Conservation (phyloP, 2,113 vertebrate species). For the Dunckerocampus dactyliophorus region DNA sequence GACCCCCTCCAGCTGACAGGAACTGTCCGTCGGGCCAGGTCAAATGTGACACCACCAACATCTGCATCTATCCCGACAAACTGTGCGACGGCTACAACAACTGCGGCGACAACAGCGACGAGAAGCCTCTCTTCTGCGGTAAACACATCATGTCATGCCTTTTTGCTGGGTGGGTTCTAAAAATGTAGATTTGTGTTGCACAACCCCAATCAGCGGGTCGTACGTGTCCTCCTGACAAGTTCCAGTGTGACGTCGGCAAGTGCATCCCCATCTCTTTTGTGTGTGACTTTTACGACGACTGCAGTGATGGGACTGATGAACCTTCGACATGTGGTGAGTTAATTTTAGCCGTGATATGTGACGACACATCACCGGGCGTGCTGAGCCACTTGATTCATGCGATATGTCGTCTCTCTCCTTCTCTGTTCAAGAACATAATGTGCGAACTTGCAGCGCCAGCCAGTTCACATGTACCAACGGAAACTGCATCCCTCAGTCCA, state of each 20-base stretch:
- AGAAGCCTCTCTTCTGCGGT: conserved; percentile 70
- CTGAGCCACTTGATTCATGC: not conserved
- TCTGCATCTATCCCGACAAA: conserved; percentile 80
- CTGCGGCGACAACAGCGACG: conserved; percentile 74
- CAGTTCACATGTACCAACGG: conserved; percentile 71
- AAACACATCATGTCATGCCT: conserved; percentile 1
- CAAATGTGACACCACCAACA: conserved; percentile 85
- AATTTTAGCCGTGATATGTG: not conserved
- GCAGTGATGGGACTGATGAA: conserved; percentile 69
- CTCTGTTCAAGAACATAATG: conserved; percentile 50
- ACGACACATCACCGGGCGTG: not conserved
- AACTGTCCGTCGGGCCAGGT: conserved; percentile 76
- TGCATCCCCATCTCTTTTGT: conserved; percentile 63
- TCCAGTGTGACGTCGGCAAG: conserved; percentile 59
- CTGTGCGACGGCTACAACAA: conserved; percentile 80
- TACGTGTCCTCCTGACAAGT: conserved; percentile 56
- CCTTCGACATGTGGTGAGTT: conserved; percentile 61
- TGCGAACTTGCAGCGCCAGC: conserved; percentile 56
- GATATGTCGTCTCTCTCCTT: not conserved
- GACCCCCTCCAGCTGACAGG: conserved; percentile 74
- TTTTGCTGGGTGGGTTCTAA: not conserved
- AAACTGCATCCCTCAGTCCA: conserved; percentile 61
- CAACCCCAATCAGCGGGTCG: conserved; percentile 34
- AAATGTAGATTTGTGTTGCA: not conserved
- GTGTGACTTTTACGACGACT: conserved; percentile 62